Evolutionary conservation across 2,888 invertebrate genomes (phyloP).

Genomic region (Melangyna quadrimaculata): DNA sequence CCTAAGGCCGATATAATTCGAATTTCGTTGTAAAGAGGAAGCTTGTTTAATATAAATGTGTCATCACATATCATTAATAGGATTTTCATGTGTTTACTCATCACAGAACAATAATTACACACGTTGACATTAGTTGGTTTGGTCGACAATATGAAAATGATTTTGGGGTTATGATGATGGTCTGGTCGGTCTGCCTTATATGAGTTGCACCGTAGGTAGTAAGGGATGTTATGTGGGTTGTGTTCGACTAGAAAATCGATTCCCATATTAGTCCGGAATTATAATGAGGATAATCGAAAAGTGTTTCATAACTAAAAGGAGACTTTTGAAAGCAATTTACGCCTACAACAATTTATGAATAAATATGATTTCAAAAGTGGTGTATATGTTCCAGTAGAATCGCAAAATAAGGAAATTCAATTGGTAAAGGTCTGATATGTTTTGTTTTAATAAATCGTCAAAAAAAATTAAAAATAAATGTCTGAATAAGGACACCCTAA

Average conservation of each 20-base stretch:
- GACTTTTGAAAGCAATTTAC: not conserved
- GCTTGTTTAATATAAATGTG: slow-evolving; percentile 50
- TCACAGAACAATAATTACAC: slow-evolving; percentile 59
- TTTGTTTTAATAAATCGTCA: no score
- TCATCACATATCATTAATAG: slow-evolving; percentile 66
- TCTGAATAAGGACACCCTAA: no score
- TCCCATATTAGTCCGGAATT: slow-evolving; percentile 1
- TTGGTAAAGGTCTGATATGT: no score
- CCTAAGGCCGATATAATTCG: slow-evolving; percentile 27
- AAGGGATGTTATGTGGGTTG: not conserved
- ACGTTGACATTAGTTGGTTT: slow-evolving; percentile 42
- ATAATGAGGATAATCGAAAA: slow-evolving; percentile 26
- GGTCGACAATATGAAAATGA: slow-evolving; percentile 28
- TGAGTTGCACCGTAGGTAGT: not conserved
- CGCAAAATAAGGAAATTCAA: no score
- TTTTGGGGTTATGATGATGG: slow-evolving; percentile 18
- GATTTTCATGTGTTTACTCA: slow-evolving; percentile 67
- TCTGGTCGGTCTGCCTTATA: not conserved
- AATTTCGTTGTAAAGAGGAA: slow-evolving; percentile 31
- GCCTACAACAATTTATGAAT: no score
- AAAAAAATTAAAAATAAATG: no score
- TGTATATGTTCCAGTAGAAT: no score
- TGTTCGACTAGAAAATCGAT: slow-evolving; percentile 30
- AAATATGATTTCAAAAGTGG: no score
- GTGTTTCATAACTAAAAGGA: not conserved